phyloP scores from a whole-genome alignment of 2,797 vertebrate genomes.

The Cyprinella venusta region DNA sequence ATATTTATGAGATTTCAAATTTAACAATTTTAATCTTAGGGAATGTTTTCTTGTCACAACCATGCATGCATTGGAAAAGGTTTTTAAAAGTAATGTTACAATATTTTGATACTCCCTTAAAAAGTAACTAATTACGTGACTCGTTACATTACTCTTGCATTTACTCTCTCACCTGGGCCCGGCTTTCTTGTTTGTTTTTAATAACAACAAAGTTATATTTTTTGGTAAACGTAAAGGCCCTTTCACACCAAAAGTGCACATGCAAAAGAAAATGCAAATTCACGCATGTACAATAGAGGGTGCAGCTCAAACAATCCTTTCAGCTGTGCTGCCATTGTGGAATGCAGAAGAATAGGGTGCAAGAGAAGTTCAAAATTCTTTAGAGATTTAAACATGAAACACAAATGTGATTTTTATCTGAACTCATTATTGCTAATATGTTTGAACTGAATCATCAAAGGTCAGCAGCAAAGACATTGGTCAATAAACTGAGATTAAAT shows the following conservation, averaged over 20 bases:
- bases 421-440: not conserved
- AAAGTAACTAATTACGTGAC: not conserved
- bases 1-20: not conserved
- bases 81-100: not conserved
- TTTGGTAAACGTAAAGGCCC: not conserved
- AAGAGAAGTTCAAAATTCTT: not conserved
- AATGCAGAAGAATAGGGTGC: not conserved
- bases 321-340: not conserved
- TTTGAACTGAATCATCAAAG: not conserved
- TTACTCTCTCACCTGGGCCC: not conserved
- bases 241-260: not conserved
- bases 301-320: not conserved
- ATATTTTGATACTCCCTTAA: not conserved
- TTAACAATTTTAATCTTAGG: not conserved
- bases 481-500: not conserved
- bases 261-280: not conserved
- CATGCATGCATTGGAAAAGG: not conserved
- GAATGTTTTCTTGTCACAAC: not conserved
- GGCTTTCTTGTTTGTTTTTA: not conserved
- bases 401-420: not conserved
- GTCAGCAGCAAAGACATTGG: not conserved
- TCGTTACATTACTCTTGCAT: not conserved
- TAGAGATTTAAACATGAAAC: not conserved
- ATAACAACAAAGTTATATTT: not conserved
- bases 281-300: not conserved